Conservation (phyloP, 1,140 invertebrate species). For the Ctenoplectra terminalis region DNA sequence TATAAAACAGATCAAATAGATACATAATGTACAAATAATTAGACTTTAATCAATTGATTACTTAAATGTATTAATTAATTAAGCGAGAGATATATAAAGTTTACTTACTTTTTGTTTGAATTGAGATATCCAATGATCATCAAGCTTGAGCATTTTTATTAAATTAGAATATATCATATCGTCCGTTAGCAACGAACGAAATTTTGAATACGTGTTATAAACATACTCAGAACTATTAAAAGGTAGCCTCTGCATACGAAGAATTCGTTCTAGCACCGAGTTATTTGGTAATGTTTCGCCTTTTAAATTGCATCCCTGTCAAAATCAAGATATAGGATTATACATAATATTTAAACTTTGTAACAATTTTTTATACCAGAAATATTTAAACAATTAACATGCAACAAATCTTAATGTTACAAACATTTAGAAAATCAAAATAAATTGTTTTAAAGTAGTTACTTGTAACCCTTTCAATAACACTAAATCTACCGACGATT, state of each 20-base stretch:
- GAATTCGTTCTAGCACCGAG: slow-evolving; percentile 77
- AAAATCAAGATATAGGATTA: slow-evolving; percentile 12
- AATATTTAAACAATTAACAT: neutral
- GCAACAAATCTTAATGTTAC: neutral
- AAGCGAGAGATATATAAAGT: neutral
- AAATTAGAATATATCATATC: slow-evolving; percentile 73
- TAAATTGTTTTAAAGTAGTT: neutral
- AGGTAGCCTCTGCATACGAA: slow-evolving; percentile 75
- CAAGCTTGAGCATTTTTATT: slow-evolving; percentile 13
- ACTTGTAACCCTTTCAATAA: neutral
- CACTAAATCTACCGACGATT: too few species aligned
- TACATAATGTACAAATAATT: too few species aligned
- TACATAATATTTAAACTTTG: neutral
- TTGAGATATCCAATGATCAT: neutral
- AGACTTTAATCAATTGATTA: neutral
- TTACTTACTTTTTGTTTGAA: slow-evolving; percentile 36
- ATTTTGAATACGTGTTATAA: slow-evolving; percentile 72
- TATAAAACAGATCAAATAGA: neutral
- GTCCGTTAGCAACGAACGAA: slow-evolving; percentile 68
- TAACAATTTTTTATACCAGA: neutral
- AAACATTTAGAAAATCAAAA: too few species aligned
- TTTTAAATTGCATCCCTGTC: slow-evolving; percentile 70
- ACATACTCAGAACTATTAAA: slow-evolving; percentile 70
- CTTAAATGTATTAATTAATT: neutral
- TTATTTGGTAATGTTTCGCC: slow-evolving; percentile 62